phyloP scores from a whole-genome alignment of 2,797 vertebrate genomes.

The Coregonus suidteri region DNA sequence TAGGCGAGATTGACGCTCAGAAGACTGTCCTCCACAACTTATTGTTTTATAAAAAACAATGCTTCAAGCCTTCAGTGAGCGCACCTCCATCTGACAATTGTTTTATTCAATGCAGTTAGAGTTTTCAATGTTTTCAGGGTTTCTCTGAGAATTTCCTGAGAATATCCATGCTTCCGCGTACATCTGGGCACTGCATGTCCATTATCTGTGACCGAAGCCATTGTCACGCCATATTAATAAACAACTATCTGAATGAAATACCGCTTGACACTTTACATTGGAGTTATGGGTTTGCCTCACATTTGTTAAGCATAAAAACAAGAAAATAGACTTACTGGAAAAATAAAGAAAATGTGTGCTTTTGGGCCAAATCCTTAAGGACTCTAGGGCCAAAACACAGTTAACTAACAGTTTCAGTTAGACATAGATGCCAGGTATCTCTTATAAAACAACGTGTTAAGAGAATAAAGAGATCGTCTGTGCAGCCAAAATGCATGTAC shows the following conservation, averaged over 20 bases:
- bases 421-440: neutral
- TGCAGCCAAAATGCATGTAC: too few relatives aligned
- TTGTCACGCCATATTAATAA: neutral
- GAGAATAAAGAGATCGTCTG: too few relatives aligned
- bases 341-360: neutral
- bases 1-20: too few relatives aligned
- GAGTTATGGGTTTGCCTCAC: conserved; percentile 1
- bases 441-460: too few relatives aligned
- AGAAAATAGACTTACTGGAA: conserved; percentile 13
- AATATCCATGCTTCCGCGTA: neutral
- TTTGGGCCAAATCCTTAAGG: neutral
- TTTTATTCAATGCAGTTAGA: too few relatives aligned
- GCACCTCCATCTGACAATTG: too few relatives aligned
- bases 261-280: neutral
- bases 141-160: neutral
- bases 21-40: too few relatives aligned
- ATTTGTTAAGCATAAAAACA: conserved; percentile 13
- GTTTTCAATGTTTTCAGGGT: neutral
- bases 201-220: neutral
- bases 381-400: neutral
- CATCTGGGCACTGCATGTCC: neutral
- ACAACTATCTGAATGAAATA: too few relatives aligned
- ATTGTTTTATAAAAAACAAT: too few relatives aligned
- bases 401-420: neutral
- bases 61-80: too few relatives aligned